A percentile compares a stretch with the other conserved stretches of the same genome.
phyloP scores from a whole-genome alignment of 2,888 invertebrate genomes.

The Clunio marinus region DNA sequence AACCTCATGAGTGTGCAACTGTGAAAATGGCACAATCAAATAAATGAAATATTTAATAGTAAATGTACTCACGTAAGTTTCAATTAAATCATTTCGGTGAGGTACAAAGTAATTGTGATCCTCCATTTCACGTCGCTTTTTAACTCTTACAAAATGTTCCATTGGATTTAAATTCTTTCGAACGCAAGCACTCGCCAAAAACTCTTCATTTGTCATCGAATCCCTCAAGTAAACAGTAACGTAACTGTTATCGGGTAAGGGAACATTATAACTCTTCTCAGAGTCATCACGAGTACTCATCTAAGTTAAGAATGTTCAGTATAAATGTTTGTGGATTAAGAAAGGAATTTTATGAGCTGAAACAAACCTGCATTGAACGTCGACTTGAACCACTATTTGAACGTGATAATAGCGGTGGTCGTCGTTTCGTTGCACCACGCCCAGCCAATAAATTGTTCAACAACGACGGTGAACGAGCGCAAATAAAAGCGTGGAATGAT shows the following conservation, averaged over 20 bases:
- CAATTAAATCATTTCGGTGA: conserved; percentile 88
- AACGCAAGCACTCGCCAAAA: conserved; percentile 86
- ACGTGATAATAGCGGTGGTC: conserved; percentile 83
- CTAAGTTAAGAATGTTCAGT: too few relatives aligned
- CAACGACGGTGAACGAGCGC: conserved; percentile 89
- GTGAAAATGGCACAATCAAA: conserved; percentile 44
- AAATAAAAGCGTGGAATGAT: conserved; percentile 96
- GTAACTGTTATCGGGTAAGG: conserved; percentile 76
- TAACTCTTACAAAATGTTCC: conserved; percentile 93
- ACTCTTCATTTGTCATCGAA: conserved; percentile 93
- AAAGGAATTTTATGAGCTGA: too few relatives aligned
- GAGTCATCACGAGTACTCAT: conserved; percentile 81
- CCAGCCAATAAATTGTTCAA: conserved; percentile 88
- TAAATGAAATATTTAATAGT: background rate
- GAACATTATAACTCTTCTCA: conserved; percentile 84
- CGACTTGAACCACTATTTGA: conserved; percentile 86
- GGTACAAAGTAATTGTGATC: conserved; percentile 96
- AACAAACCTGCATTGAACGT: conserved; percentile 73
- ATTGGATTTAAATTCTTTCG: conserved; percentile 88
- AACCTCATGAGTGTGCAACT: conserved; percentile 89
- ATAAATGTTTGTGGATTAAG: too few relatives aligned
- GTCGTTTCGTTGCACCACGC: conserved; percentile 82
- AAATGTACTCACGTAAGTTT: conserved; percentile 78
- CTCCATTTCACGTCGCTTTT: conserved; percentile 90
- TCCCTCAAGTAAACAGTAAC: conserved; percentile 84